phyloP scores from a whole-genome alignment of 2,797 vertebrate species.

The Hydrocynus forskahlii region DNA sequence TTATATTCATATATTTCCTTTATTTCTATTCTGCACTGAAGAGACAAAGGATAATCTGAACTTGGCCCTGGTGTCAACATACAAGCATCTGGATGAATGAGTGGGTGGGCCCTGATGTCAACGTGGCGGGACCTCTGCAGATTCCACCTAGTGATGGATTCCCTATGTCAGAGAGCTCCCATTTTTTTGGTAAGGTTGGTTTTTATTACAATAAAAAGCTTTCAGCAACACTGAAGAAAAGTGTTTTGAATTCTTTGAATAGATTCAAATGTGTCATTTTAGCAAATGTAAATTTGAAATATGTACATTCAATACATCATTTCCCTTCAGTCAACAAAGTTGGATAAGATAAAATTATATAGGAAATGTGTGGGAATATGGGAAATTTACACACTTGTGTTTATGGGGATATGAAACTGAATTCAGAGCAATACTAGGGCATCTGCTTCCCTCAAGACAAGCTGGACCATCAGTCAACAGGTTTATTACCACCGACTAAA shows the following conservation, averaged over 20 bases:
- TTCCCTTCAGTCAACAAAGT: not conserved
- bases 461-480: not conserved
- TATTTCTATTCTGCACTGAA: slow-evolving; percentile 38
- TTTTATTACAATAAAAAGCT: not conserved
- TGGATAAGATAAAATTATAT: no score
- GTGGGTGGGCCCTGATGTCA: slow-evolving; percentile 88
- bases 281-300: not conserved
- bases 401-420: not conserved
- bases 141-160: slow-evolving; percentile 86
- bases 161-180: slow-evolving; percentile 83
- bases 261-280: not conserved
- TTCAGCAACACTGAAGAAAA: not conserved
- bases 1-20: no score
- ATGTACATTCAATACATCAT: not conserved
- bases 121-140: slow-evolving; percentile 87
- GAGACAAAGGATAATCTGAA: slow-evolving; percentile 36
- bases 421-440: not conserved
- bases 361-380: no score
- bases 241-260: not conserved
- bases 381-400: not conserved
- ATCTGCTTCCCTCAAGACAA: not conserved
- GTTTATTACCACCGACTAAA: slow-evolving; percentile 6
- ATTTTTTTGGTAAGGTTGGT: slow-evolving; percentile 88
- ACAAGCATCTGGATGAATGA: slow-evolving; percentile 77
- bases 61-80: slow-evolving; percentile 42